phyloP scores from a whole-genome alignment of 2,888 invertebrate species.

The Volucella inflata region DNA sequence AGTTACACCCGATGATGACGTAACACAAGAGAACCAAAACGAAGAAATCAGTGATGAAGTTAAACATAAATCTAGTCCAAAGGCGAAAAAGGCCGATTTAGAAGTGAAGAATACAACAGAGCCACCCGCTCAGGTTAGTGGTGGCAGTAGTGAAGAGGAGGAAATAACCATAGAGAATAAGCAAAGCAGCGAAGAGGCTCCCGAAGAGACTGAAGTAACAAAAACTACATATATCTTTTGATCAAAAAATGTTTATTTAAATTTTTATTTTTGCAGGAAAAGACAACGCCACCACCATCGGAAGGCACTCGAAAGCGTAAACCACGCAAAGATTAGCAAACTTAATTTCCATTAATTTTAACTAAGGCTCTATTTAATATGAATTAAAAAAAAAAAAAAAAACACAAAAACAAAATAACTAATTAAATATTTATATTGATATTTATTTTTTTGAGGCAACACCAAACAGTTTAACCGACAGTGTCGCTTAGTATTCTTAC shows the following conservation, averaged over 20 bases:
- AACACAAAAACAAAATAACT: constrained; percentile 36
- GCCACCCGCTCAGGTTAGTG: constrained; percentile 69
- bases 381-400: constrained; percentile 47
- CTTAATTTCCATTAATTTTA: constrained; percentile 65
- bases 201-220: constrained; percentile 79
- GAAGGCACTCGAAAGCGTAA: constrained; percentile 80
- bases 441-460: constrained; percentile 58
- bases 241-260: background rate
- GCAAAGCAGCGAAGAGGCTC: constrained; percentile 50
- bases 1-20: constrained; percentile 85
- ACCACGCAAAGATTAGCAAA: constrained; percentile 81
- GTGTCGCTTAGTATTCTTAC: constrained; percentile 58
- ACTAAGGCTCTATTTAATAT: constrained; percentile 70
- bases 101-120: constrained; percentile 79
- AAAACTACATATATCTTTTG: background rate
- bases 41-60: constrained; percentile 73
- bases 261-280: constrained; percentile 40
- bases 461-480: constrained; percentile 56
- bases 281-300: constrained; percentile 58
- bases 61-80: constrained; percentile 80
- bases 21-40: constrained; percentile 71
- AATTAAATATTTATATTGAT: constrained; percentile 64
- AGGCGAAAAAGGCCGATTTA: constrained; percentile 83
- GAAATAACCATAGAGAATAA: constrained; percentile 77
- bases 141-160: constrained; percentile 75